Conservation (phyloP, 2,888 invertebrate genomes). For the Himalopsyche kuldschensis region DNA sequence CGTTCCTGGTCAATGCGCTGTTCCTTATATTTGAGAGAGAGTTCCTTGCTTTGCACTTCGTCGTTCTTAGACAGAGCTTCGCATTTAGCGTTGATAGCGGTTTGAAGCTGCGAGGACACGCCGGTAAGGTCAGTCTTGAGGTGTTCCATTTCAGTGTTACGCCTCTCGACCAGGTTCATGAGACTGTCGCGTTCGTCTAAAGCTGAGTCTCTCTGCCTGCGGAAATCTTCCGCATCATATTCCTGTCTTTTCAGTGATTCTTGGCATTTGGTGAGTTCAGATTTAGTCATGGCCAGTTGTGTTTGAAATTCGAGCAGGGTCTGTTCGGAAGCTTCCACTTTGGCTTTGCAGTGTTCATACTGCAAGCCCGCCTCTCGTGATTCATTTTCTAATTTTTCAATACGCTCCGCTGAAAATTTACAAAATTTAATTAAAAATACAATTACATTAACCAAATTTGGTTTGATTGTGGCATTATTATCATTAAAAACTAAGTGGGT, state of each 20-base stretch:
- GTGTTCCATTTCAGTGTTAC: constrained; percentile 73
- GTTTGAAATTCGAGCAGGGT: constrained; percentile 66
- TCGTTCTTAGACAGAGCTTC: constrained; percentile 79
- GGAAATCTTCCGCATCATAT: constrained; percentile 66
- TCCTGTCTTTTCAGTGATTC: constrained; percentile 66
- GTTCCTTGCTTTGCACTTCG: constrained; percentile 79
- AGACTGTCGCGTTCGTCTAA: constrained; percentile 77
- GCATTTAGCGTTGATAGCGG: constrained; percentile 79
- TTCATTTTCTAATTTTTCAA: constrained; percentile 58
- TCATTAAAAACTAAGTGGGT: no score
- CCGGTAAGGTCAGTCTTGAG: constrained; percentile 69
- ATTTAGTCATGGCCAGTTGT: constrained; percentile 64
- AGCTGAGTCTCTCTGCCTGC: constrained; percentile 70
- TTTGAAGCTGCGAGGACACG: constrained; percentile 73
- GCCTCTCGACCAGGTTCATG: constrained; percentile 69
- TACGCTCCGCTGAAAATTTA: constrained; percentile 58
- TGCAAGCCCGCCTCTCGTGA: constrained; percentile 62
- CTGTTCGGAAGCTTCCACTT: constrained; percentile 64
- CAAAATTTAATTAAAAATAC: no score
- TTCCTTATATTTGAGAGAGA: constrained; percentile 78
- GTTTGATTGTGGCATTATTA: no score
- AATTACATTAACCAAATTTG: no score
- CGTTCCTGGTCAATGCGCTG: constrained; percentile 83
- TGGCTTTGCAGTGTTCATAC: constrained; percentile 65
- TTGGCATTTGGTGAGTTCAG: constrained; percentile 67